A percentile compares a stretch with the other conserved stretches of the same genome.
Conservation (phyloP, 1,140 invertebrate species). For the Asbolus verrucosus region DNA sequence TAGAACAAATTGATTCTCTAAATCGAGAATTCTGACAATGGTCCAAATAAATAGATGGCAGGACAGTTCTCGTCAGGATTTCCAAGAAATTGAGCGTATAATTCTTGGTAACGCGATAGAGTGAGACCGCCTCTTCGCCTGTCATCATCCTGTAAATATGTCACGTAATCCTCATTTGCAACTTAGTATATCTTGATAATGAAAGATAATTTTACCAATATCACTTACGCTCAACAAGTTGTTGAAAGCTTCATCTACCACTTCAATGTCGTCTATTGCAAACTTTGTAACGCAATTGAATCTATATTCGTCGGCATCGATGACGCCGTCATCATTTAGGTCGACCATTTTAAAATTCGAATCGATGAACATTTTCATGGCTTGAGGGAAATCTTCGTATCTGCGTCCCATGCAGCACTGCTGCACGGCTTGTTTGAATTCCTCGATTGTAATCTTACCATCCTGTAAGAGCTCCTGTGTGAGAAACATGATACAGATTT, state of each 20-base stretch:
- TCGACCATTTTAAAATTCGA: conserved; percentile 85
- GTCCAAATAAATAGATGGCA: conserved; percentile 84
- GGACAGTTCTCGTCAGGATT: conserved; percentile 78
- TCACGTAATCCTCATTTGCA: neutral
- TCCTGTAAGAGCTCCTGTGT: conserved; percentile 72
- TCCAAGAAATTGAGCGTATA: conserved; percentile 84
- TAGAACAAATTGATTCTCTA: neutral
- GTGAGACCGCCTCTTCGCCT: conserved; percentile 80
- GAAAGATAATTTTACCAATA: too few relatives aligned
- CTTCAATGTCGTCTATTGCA: conserved; percentile 79
- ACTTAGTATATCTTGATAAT: too few relatives aligned
- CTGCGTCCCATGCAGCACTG: conserved; percentile 82
- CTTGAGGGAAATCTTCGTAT: conserved; percentile 83
- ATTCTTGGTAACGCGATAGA: conserved; percentile 81
- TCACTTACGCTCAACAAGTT: conserved; percentile 79
- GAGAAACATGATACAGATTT: conserved; percentile 8
- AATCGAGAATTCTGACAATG: conserved; percentile 67
- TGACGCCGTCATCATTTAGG: conserved; percentile 82
- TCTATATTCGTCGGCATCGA: conserved; percentile 83
- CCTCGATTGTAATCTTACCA: conserved; percentile 81
- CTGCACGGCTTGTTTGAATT: conserved; percentile 85
- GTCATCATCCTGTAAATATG: conserved; percentile 78
- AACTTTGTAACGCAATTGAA: conserved; percentile 84
- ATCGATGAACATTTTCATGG: conserved; percentile 86
- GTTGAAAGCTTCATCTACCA: conserved; percentile 82